A percentile compares a stretch with the other conserved stretches of the same genome.
These are phyloP conservation scores for Alexandromys fortis DNA, from an alignment of 2,113 vertebrate genomes.

Conservation along the genomic window DNA sequence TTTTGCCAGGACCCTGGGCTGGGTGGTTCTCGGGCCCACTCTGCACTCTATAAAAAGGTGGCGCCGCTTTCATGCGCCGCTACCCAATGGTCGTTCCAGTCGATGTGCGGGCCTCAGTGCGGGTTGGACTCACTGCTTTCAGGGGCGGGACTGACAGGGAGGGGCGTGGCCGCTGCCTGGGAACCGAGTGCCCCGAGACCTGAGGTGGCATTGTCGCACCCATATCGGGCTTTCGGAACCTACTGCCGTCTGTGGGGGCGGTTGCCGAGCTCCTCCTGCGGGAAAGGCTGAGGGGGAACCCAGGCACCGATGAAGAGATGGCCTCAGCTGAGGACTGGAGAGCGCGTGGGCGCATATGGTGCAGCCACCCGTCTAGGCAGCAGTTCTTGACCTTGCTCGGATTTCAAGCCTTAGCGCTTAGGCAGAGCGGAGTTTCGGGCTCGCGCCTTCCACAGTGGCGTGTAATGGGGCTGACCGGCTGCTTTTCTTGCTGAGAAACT, in stretches of 20 bases:
- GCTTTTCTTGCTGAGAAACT: background rate
- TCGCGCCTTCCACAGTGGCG: background rate
- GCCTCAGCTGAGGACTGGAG: background rate
- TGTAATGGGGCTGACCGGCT: rapidly evolving
- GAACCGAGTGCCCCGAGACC: background rate
- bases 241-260: rapidly evolving
- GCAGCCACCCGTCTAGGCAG: background rate
- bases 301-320: background rate
- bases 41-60: background rate
- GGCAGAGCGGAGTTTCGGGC: too few relatives aligned
- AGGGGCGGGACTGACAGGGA: background rate
- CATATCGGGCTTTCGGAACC: rapidly evolving
- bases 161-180: background rate
- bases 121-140: slow-evolving; percentile 15
- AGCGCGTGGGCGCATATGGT: too few relatives aligned
- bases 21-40: background rate
- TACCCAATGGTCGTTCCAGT: slow-evolving; percentile 25
- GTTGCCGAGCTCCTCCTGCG: background rate
- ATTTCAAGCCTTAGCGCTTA: background rate
- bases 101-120: background rate
- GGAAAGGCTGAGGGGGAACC: background rate
- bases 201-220: rapidly evolving
- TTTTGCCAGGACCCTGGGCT: background rate
- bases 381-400: too few relatives aligned
- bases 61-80: slow-evolving; percentile 41